Evolutionary conservation across 2,797 vertebrate genomes (phyloP).

Genomic region (Bryconaethiops microstoma): DNA sequence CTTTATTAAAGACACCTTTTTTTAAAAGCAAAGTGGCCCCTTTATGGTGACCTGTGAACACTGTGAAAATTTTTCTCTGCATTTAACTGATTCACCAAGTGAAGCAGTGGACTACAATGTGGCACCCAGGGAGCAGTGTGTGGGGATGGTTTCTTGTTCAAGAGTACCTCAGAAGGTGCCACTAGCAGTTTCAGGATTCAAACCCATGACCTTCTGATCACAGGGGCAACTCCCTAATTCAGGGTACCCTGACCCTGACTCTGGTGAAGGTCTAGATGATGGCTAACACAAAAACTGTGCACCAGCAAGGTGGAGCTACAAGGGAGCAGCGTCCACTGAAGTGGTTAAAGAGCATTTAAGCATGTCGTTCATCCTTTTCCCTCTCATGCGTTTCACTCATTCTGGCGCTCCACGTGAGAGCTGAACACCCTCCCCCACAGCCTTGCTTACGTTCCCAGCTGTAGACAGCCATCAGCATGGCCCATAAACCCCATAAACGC

Average conservation of each 20-base stretch:
- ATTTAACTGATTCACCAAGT: too few species aligned
- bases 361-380: not conserved
- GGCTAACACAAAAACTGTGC: not conserved
- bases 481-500: slow-evolving; percentile 75
- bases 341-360: not conserved
- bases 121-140: too few species aligned
- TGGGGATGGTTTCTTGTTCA: too few species aligned
- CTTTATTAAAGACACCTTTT: not conserved
- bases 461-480: slow-evolving; percentile 74
- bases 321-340: not conserved
- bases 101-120: too few species aligned
- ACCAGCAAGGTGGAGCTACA: not conserved
- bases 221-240: too few species aligned
- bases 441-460: not conserved
- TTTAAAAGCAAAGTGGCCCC: too few species aligned
- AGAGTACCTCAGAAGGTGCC: too few species aligned
- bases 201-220: too few species aligned
- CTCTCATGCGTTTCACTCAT: not conserved
- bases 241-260: too few species aligned
- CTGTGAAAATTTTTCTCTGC: not conserved
- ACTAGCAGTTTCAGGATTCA: too few species aligned
- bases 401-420: not conserved
- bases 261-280: too few species aligned
- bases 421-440: not conserved
- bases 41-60: too few species aligned